A percentile compares a stretch with the other conserved stretches of the same genome.
Conservation (phyloP, 2,797 vertebrate genomes). For the Pangasius larnaudii region DNA sequence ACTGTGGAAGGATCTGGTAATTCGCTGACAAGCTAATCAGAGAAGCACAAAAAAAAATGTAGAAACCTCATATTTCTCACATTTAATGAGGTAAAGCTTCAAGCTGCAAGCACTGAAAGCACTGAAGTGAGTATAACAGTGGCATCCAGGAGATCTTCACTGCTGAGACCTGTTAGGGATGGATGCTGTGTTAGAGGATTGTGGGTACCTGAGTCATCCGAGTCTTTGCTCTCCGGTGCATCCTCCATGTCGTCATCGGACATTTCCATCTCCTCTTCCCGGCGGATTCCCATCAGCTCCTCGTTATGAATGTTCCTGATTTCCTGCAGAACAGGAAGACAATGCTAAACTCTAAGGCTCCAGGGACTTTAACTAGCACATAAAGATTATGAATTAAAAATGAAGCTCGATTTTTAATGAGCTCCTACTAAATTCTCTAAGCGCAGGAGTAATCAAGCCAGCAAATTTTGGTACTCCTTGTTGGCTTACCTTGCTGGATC, state of each 20-base stretch:
- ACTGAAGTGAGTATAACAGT: slow-evolving; percentile 30
- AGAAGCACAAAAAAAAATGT: background rate
- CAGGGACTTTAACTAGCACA: slow-evolving; percentile 31
- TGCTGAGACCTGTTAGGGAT: background rate
- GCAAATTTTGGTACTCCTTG: slow-evolving; percentile 6
- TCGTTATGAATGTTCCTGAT: slow-evolving; percentile 96
- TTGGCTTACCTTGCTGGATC: slow-evolving; percentile 40
- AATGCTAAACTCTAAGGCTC: background rate
- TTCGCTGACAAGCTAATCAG: slow-evolving; percentile 8
- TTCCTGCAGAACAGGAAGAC: slow-evolving; percentile 80
- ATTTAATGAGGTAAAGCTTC: slow-evolving; percentile 22
- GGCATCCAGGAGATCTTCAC: slow-evolving; percentile 4
- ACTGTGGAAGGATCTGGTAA: background rate
- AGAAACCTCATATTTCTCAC: background rate
- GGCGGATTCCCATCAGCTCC: slow-evolving; percentile 94
- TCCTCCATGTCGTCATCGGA: slow-evolving; percentile 95
- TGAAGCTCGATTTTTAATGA: background rate
- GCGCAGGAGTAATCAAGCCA: slow-evolving; percentile 12
- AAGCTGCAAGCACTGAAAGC: background rate
- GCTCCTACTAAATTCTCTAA: slow-evolving; percentile 7
- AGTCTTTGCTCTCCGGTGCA: slow-evolving; percentile 84
- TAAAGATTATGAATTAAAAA: slow-evolving; percentile 25
- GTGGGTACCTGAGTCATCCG: slow-evolving; percentile 81
- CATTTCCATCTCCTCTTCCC: slow-evolving; percentile 99
- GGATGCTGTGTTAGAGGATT: background rate